phyloP scores from a whole-genome alignment of 1,140 invertebrate genomes.

The Heterodera carotae region DNA sequence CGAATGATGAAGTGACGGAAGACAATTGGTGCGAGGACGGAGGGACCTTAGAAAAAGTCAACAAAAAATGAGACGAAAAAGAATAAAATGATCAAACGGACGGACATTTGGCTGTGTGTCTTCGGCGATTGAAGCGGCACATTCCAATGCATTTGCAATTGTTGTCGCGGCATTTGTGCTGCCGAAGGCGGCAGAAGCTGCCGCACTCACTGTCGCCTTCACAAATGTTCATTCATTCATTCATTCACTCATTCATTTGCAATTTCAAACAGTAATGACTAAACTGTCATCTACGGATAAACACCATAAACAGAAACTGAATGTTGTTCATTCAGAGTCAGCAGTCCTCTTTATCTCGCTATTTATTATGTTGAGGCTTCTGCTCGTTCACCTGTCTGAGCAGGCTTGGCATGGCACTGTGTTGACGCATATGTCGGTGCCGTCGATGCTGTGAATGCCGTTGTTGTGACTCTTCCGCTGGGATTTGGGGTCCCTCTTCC shows the following conservation, averaged over 20 bases:
- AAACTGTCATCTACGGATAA: too few relatives aligned
- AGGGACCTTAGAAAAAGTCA: background rate
- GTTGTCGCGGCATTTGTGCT: conserved; percentile 18
- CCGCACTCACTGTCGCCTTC: conserved; percentile 20
- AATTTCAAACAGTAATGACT: too few relatives aligned
- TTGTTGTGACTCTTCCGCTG: conserved; percentile 12
- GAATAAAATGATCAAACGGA: background rate
- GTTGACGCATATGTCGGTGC: conserved; percentile 13
- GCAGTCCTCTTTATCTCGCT: too few relatives aligned
- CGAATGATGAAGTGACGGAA: background rate
- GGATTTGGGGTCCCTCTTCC: background rate
- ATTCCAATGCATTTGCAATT: conserved; percentile 28
- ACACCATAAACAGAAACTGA: too few relatives aligned
- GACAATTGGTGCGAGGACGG: conserved; percentile 8
- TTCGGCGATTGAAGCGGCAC: conserved; percentile 5
- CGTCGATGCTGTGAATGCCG: background rate
- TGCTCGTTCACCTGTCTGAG: conserved; percentile 14
- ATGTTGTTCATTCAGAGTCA: too few relatives aligned
- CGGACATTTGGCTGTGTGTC: conserved; percentile 15
- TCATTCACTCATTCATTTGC: too few relatives aligned
- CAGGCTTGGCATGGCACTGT: conserved; percentile 27
- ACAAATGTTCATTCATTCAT: conserved; percentile 2
- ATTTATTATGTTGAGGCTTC: too few relatives aligned
- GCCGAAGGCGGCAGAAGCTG: background rate
- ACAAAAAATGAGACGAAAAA: background rate